phyloP scores from a whole-genome alignment of 2,888 invertebrate genomes.

The Macropis europaea region DNA sequence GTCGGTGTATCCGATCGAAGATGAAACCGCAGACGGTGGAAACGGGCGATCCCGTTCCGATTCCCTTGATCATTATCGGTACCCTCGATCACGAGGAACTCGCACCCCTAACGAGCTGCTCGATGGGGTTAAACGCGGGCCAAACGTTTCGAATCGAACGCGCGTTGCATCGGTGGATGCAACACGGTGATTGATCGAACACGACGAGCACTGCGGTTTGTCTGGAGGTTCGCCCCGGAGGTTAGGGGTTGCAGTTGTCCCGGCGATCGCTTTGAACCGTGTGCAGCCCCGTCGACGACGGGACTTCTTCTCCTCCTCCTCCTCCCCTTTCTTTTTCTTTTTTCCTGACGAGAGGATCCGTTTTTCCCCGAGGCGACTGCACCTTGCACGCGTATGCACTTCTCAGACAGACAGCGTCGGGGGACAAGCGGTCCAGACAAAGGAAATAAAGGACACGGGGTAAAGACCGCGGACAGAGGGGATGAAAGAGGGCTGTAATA shows the following conservation, averaged over 20 bases:
- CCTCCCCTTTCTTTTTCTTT: constrained; percentile 35
- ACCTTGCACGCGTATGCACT: constrained; percentile 43
- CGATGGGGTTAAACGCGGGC: constrained; percentile 35
- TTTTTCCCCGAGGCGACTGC: constrained; percentile 44
- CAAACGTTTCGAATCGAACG: constrained; percentile 10
- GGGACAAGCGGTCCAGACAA: constrained; percentile 3
- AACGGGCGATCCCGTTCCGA: neutral
- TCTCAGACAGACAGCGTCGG: neutral
- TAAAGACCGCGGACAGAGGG: neutral
- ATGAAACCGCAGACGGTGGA: no score
- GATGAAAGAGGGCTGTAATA: constrained; percentile 3
- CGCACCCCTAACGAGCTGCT: constrained; percentile 18
- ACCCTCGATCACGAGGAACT: constrained; percentile 6
- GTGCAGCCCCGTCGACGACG: neutral
- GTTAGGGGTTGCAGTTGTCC: constrained; percentile 36
- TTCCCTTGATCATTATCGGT: constrained; percentile 11
- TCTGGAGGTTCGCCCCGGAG: constrained; percentile 39
- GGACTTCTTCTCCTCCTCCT: no score
- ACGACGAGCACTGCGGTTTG: constrained; percentile 53
- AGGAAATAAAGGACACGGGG: neutral
- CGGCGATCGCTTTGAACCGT: constrained; percentile 45
- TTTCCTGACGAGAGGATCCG: constrained; percentile 43
- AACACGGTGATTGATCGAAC: constrained; percentile 61
- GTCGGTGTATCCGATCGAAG: no score
- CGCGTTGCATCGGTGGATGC: constrained; percentile 37